Percentiles rank a stretch among this genome's conserved stretches.
These are phyloP conservation scores for Molanna angustata DNA, from an alignment of 2,888 invertebrate species.

Conservation along the genomic window DNA sequence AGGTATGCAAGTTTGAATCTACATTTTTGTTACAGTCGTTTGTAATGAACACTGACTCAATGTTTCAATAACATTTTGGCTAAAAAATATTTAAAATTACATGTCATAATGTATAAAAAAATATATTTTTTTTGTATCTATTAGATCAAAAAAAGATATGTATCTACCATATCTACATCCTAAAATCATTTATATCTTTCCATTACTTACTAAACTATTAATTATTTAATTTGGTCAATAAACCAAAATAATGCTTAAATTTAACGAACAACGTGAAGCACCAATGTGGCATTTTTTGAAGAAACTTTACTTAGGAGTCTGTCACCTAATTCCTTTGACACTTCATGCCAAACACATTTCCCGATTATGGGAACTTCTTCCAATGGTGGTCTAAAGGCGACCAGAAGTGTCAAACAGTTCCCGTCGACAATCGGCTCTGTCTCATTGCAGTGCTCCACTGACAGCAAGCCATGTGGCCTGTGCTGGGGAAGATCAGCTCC, in stretches of 20 bases:
- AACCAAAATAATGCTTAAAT: constrained; percentile 8
- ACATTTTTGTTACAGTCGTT: too few relatives aligned
- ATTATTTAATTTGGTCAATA: too few relatives aligned
- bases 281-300: constrained; percentile 73
- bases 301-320: constrained; percentile 65
- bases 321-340: constrained; percentile 66
- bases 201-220: too few relatives aligned
- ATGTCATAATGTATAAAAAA: too few relatives aligned
- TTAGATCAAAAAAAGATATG: too few relatives aligned
- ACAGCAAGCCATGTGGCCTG: constrained; percentile 76
- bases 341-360: constrained; percentile 87
- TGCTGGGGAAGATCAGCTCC: constrained; percentile 84
- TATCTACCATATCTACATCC: too few relatives aligned
- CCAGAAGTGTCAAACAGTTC: constrained; percentile 75
- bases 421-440: constrained; percentile 59
- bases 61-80: too few relatives aligned
- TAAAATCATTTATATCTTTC: too few relatives aligned
- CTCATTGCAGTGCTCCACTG: constrained; percentile 64
- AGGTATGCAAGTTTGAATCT: too few relatives aligned
- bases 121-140: too few relatives aligned
- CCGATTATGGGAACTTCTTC: constrained; percentile 85
- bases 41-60: too few relatives aligned
- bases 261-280: constrained; percentile 79
- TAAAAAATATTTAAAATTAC: too few relatives aligned
- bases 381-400: constrained; percentile 79